Conservation (phyloP, 2,113 vertebrate species). For the Galeopterus variegatus region DNA sequence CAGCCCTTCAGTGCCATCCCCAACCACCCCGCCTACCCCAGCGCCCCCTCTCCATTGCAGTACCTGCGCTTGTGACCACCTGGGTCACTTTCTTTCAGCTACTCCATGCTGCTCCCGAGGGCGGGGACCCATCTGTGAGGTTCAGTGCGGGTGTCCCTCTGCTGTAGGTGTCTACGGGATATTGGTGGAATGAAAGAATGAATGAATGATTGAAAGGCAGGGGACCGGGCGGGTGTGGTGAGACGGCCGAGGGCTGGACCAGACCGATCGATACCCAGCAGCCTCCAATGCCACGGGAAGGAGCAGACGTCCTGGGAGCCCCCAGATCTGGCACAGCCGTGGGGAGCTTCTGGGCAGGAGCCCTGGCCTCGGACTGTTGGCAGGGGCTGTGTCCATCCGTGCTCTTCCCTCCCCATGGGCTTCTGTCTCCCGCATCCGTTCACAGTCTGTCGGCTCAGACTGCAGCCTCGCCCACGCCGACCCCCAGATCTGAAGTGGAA, state of each 20-base stretch:
- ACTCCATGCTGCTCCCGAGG: background rate
- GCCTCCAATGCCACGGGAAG: background rate
- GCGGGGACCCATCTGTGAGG: no score
- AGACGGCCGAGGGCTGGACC: accelerated
- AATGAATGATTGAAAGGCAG: background rate
- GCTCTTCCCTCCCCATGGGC: no score
- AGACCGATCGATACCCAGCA: no score
- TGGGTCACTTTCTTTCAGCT: background rate
- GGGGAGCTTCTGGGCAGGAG: accelerated
- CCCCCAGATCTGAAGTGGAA: background rate
- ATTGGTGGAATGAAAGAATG: no score
- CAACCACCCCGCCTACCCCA: no score
- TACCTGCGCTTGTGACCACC: background rate
- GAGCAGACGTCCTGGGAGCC: background rate
- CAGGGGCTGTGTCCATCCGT: background rate
- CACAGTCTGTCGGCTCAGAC: background rate
- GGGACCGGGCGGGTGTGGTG: background rate
- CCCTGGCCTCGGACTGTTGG: background rate
- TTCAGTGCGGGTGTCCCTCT: no score
- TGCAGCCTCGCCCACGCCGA: accelerated
- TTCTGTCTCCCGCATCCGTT: background rate
- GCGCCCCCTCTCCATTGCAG: background rate
- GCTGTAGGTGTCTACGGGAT: background rate
- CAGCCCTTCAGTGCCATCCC: background rate
- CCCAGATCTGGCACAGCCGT: accelerated